Conservation (phyloP, 92 coral and sea anemone species). For the Bergia puertoricense region DNA sequence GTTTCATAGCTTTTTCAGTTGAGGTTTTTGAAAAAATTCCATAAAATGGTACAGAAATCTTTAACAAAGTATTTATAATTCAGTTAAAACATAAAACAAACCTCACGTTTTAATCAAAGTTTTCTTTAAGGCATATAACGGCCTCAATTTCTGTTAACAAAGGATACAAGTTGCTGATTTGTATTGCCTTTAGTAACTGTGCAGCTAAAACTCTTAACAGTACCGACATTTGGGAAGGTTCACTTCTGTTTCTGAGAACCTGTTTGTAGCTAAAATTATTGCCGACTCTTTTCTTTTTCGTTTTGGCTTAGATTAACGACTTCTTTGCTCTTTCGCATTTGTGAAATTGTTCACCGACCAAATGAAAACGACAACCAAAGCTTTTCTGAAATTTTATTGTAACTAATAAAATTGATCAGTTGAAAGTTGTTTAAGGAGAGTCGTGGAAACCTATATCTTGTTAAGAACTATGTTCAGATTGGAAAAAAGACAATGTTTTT, state of each 20-base stretch:
- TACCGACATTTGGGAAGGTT: background rate
- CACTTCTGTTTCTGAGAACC: background rate
- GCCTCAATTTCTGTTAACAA: background rate
- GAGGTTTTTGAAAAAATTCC: no score
- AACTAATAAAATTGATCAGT: no score
- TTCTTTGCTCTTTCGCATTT: background rate
- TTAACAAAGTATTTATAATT: background rate
- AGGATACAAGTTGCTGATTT: background rate
- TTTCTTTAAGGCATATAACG: background rate
- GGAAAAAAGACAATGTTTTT: no score
- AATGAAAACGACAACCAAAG: no score
- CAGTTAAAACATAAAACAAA: background rate
- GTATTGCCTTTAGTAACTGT: background rate
- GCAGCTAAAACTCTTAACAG: background rate
- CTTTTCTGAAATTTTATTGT: no score
- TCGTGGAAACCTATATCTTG: no score
- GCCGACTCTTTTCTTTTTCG: no score
- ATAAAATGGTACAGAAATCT: background rate
- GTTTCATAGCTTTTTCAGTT: background rate
- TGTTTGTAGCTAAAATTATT: background rate
- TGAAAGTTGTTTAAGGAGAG: no score
- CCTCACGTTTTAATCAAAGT: background rate
- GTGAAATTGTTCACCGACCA: no score
- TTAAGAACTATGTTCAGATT: no score
- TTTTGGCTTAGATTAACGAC: background rate